Percentiles rank a stretch among this genome's conserved stretches.
Conservation (phyloP, 2,888 invertebrate species). For the Euspilapteryx auroguttella region DNA sequence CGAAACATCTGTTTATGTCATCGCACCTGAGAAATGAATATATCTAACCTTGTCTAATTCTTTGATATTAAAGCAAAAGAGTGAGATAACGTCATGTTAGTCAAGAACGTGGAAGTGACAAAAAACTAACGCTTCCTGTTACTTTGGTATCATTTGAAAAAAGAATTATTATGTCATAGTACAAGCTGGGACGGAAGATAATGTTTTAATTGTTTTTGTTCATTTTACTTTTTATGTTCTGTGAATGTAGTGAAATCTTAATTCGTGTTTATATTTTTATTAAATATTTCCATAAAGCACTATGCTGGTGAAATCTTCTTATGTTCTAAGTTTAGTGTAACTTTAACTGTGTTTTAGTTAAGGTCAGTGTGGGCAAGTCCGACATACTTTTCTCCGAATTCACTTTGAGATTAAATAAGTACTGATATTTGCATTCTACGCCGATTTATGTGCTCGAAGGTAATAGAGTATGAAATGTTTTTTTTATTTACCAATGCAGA, state of each 20-base stretch:
- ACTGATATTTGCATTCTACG: no score
- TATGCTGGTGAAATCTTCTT: no score
- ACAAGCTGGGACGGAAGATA: slow-evolving; percentile 15
- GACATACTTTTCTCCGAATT: no score
- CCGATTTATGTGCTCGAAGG: no score
- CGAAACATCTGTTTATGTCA: slow-evolving; percentile 58
- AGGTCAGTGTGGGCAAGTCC: no score
- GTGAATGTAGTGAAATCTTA: no score
- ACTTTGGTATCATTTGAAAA: slow-evolving; percentile 59
- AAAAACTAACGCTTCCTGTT: slow-evolving; percentile 59
- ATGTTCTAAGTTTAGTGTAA: not conserved
- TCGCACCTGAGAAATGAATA: slow-evolving; percentile 43
- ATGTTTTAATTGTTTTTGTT: slow-evolving; percentile 4
- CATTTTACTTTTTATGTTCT: not conserved
- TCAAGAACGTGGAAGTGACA: slow-evolving; percentile 55
- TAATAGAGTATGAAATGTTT: no score
- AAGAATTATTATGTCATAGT: slow-evolving; percentile 40
- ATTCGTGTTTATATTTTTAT: not conserved
- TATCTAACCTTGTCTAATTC: slow-evolving; percentile 15
- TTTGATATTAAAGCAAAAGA: slow-evolving; percentile 11
- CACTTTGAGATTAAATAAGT: no score
- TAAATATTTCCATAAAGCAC: no score
- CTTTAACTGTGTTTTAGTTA: no score
- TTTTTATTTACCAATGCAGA: no score
- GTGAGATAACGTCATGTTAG: slow-evolving; percentile 15